Conservation (phyloP, 2,113 vertebrate genomes). For the Cyrtonyx montezumae region DNA sequence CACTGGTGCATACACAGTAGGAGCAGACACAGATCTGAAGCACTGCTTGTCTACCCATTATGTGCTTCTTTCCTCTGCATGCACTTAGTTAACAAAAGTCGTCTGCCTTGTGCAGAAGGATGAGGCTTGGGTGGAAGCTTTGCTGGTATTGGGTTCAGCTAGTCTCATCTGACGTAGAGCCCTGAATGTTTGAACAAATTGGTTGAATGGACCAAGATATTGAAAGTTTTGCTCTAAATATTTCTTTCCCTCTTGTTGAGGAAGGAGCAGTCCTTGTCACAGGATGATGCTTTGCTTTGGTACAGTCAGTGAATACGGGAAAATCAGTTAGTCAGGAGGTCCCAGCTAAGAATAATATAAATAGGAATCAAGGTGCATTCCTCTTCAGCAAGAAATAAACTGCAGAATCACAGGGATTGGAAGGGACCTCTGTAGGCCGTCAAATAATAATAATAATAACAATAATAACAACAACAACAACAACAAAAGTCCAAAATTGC, state of each 20-base stretch:
- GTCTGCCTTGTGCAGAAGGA: neutral
- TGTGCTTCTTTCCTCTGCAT: neutral
- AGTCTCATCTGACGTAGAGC: neutral
- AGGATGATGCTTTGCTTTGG: neutral
- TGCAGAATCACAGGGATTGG: too few species aligned
- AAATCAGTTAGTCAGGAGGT: neutral
- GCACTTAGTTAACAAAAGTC: neutral
- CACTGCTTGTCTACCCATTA: neutral
- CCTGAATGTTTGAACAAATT: neutral
- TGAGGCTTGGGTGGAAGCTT: neutral
- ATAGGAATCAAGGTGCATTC: neutral
- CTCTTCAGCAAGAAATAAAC: neutral
- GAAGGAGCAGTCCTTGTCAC: neutral
- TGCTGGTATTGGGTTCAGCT: neutral
- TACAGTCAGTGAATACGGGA: neutral
- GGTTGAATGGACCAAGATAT: neutral
- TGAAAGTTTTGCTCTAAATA: neutral
- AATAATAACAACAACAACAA: too few species aligned
- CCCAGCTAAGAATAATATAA: neutral
- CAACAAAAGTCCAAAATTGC: neutral
- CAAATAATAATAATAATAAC: neutral
- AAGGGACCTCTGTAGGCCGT: too few species aligned
- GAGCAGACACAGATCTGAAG: neutral
- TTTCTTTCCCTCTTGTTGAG: neutral
- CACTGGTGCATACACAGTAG: fast-evolving